Evolutionary conservation across 2,797 vertebrate species (phyloP).

Genomic region (Anguilla anguilla): DNA sequence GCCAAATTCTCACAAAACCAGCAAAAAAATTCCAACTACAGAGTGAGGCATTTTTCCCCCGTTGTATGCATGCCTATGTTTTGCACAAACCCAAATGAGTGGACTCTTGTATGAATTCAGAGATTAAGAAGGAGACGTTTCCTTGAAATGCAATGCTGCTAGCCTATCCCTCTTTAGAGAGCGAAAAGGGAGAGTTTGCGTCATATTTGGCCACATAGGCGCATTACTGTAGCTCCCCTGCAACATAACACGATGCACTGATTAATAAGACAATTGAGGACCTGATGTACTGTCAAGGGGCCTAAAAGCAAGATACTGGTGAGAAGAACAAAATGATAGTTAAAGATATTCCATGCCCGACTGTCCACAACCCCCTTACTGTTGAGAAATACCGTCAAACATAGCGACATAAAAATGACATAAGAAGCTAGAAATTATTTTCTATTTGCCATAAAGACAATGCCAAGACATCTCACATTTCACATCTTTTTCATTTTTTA

Average conservation of each 20-base stretch:
- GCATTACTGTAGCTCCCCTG: neutral
- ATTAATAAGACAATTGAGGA: neutral
- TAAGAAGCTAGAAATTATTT: neutral
- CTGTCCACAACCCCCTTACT: neutral
- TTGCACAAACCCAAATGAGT: neutral
- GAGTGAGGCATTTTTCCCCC: neutral
- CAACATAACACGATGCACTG: neutral
- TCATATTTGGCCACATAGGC: neutral
- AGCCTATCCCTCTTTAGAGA: neutral
- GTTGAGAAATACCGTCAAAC: neutral
- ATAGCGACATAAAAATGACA: neutral
- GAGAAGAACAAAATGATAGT: neutral
- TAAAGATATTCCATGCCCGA: neutral
- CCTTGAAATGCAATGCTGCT: slow-evolving; percentile 28
- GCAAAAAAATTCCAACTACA: neutral
- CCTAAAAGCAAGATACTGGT: neutral
- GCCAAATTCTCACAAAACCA: slow-evolving; percentile 1
- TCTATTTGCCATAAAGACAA: neutral
- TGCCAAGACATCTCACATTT: neutral
- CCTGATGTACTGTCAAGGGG: neutral
- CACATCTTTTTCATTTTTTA: neutral
- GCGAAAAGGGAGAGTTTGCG: neutral
- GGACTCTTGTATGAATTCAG: neutral
- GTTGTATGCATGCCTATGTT: neutral
- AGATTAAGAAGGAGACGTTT: slow-evolving; percentile 14